Base-by-base conservation (phyloP, 2,888 invertebrate genomes). In the Callimorpha dominula region DNA sequence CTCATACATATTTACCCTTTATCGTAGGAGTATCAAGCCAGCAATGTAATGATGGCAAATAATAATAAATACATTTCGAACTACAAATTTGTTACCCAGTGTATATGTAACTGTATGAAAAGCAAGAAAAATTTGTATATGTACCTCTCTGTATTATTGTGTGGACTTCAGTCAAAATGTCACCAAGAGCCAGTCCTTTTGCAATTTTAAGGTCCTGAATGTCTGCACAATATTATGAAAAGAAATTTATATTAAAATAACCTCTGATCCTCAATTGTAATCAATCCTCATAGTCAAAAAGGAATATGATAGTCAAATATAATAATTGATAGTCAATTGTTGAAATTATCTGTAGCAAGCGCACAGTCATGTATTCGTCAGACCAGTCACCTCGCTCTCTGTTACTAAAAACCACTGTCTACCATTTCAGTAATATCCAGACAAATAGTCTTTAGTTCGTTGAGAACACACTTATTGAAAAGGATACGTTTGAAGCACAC, bases 131-230 rank as follows among this genome's bases (percentile, higher is more conserved):
- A 20, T 60, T 2, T 46, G 42, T 7, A 42, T 60, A 31, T 1
- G 31, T 31, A 99, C 99, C 97, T 96, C 98, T 97, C 93, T 98
- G 98, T 67, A 99, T 97, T 86, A 97, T 97, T 7, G 96, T 94
- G 91, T 99, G 99, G 17, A 99, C 95, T 94, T 99, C 99, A 0
- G 99, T 98, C 67, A 99, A 91, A 83, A 99, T 99, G 90, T 99
- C 99, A 79, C 97, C 97, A 46, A 99, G 96, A 0, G 99, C 99
- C 75, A 99, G 95, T 6, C 99, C 99, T 95, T 99, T 99, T 0
- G 96, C 95, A 63, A 97, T 96, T 93, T 99, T 99, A 65, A 99
- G 96, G 90, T 97, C 97, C 96, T 98, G 96, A 82, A 98, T 97
- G 93, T 97, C 98, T 96, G 86, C 67, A 42, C 54, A 8, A 43